Percentiles rank a stretch among this genome's conserved stretches.
These are phyloP conservation scores for Lophius americanus DNA, from an alignment of 2,797 vertebrate genomes.

Conservation along the genomic window DNA sequence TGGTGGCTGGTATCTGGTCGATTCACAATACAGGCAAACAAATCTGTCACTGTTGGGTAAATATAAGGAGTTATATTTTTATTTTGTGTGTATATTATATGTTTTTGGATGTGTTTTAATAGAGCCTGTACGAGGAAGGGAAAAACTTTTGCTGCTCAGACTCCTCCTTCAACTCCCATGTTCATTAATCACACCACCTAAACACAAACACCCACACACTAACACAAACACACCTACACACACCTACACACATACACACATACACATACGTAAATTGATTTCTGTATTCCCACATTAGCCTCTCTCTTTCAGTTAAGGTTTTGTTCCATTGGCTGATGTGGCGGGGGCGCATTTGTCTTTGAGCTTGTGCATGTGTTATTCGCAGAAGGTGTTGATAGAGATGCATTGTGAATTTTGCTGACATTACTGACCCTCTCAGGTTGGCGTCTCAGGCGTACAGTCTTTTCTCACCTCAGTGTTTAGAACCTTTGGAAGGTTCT, in stretches of 20 bases:
- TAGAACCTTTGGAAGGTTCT: no score
- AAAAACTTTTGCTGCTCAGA: conserved; percentile 17
- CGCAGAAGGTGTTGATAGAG: conserved; percentile 56
- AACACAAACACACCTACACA: background rate
- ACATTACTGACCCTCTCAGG: conserved; percentile 38
- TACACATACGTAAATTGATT: conserved; percentile 39
- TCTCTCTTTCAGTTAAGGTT: conserved; percentile 27
- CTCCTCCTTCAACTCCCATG: conserved; percentile 17
- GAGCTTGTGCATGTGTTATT: conserved; percentile 1
- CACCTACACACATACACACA: no score
- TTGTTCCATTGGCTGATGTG: background rate
- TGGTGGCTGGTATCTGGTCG: no score
- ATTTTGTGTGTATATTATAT: background rate
- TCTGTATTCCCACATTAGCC: conserved; percentile 27
- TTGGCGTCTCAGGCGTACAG: conserved; percentile 28
- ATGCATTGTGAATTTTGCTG: conserved; percentile 53
- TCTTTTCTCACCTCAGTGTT: conserved; percentile 13
- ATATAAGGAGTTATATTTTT: background rate
- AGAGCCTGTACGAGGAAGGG: background rate
- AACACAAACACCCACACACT: conserved; percentile 20
- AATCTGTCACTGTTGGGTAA: background rate
- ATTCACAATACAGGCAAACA: no score
- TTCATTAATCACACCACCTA: conserved; percentile 46
- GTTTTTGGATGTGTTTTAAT: background rate
- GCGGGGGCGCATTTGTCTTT: background rate